These are phyloP conservation scores for Helicolenus hilgendorfi DNA, from an alignment of 2,797 vertebrate genomes.

Conservation along the genomic window DNA sequence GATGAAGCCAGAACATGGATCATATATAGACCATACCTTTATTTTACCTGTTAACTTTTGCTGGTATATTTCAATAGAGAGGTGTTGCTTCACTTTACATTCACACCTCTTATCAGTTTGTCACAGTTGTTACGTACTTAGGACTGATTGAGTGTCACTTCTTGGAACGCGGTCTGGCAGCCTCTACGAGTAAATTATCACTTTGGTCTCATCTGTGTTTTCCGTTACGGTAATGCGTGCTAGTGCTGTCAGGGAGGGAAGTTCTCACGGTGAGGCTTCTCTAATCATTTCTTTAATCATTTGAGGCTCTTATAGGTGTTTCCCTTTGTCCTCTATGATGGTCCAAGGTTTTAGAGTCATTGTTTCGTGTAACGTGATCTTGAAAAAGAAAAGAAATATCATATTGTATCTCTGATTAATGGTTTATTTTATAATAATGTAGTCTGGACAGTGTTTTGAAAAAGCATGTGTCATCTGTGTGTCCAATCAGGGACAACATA, in stretches of 20 bases:
- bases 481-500: not conserved
- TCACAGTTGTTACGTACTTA: not conserved
- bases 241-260: not conserved
- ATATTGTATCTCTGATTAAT: not conserved
- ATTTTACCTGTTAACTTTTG: no score
- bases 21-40: no score
- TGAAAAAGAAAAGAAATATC: not conserved
- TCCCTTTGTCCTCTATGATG: not conserved
- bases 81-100: not conserved
- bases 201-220: not conserved
- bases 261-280: not conserved
- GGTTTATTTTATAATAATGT: not conserved
- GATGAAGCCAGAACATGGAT: no score
- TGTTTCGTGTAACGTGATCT: not conserved
- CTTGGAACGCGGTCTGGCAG: not conserved
- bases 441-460: not conserved
- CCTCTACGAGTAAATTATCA: not conserved
- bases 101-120: not conserved
- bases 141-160: not conserved
- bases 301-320: not conserved
- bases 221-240: not conserved
- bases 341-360: not conserved
- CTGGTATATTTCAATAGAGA: no score
- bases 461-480: not conserved
- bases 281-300: not conserved